Conservation (phyloP, 2,113 vertebrate genomes). For the Malaclemys terrapin region DNA sequence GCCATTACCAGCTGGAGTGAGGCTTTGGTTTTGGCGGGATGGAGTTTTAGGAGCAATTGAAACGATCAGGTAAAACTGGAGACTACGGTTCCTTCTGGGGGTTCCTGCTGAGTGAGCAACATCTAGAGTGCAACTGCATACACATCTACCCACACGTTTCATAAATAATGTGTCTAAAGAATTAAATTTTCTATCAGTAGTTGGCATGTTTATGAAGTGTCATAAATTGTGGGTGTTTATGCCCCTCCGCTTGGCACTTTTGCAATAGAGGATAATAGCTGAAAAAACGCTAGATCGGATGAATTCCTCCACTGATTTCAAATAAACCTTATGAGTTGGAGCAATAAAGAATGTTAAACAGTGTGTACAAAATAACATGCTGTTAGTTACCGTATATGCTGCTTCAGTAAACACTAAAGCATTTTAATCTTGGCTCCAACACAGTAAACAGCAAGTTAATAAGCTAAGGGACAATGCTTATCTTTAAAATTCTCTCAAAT, state of each 20-base stretch:
- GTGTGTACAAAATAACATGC: constrained; percentile 74
- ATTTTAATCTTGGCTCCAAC: constrained; percentile 73
- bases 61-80: neutral
- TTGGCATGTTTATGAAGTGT: constrained; percentile 56
- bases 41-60: neutral
- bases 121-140: neutral
- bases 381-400: constrained; percentile 71
- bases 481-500: constrained; percentile 50
- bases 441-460: constrained; percentile 69
- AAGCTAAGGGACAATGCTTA: constrained; percentile 56
- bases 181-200: constrained; percentile 74
- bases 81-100: neutral
- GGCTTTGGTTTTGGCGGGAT: neutral
- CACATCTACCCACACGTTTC: neutral
- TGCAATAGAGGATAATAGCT: constrained; percentile 74
- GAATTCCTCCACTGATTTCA: constrained; percentile 75
- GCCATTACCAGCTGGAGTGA: neutral
- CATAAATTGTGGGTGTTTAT: constrained; percentile 77
- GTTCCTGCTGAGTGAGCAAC: neutral
- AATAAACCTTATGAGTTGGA: constrained; percentile 70
- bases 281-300: constrained; percentile 73
- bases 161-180: constrained; percentile 67
- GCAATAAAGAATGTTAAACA: constrained; percentile 76
- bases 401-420: constrained; percentile 78
- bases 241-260: constrained; percentile 66